Evolutionary conservation across 53 echinoderm and acorn worm genomes (phyloP).

Genomic region (Holothuria scabra): DNA sequence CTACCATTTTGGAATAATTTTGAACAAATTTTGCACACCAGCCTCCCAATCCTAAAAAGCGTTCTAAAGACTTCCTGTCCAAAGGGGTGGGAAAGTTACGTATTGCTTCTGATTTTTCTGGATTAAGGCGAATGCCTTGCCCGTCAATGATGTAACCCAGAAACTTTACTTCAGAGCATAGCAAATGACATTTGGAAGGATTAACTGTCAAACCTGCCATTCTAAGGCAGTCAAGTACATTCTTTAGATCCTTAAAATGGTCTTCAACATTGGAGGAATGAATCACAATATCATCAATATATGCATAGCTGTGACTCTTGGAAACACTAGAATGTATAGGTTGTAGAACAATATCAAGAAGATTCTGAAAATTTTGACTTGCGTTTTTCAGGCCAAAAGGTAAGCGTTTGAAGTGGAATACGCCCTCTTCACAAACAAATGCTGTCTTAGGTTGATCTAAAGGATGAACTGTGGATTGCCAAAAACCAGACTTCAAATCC

Average conservation of each 20-base stretch:
- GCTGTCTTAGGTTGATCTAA: constrained; percentile 9
- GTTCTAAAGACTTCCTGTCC: too few relatives aligned
- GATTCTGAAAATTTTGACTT: too few relatives aligned
- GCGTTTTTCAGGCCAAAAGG: constrained; percentile 44
- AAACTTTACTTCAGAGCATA: constrained; percentile 1
- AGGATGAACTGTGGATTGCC: constrained; percentile 31
- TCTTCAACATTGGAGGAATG: background rate
- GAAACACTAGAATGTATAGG: too few relatives aligned
- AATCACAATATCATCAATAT: constrained; percentile 24
- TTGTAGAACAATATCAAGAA: too few relatives aligned
- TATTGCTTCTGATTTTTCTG: constrained; percentile 20
- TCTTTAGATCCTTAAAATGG: constrained; percentile 29
- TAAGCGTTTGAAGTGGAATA: constrained; percentile 27
- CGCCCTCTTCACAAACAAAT: constrained; percentile 34
- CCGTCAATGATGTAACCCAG: constrained; percentile 38
- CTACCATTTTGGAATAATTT: too few relatives aligned
- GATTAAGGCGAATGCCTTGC: constrained; percentile 4
- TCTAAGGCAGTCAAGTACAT: constrained; percentile 25
- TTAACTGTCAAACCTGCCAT: too few relatives aligned
- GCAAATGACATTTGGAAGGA: too few relatives aligned
- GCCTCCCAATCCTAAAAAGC: too few relatives aligned
- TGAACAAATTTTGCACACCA: too few relatives aligned
- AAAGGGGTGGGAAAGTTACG: too few relatives aligned
- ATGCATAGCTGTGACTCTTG: too few relatives aligned
- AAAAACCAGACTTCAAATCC: constrained; percentile 56